Conservation (phyloP, 2,888 invertebrate species). For the Oscheius sp. region DNA sequence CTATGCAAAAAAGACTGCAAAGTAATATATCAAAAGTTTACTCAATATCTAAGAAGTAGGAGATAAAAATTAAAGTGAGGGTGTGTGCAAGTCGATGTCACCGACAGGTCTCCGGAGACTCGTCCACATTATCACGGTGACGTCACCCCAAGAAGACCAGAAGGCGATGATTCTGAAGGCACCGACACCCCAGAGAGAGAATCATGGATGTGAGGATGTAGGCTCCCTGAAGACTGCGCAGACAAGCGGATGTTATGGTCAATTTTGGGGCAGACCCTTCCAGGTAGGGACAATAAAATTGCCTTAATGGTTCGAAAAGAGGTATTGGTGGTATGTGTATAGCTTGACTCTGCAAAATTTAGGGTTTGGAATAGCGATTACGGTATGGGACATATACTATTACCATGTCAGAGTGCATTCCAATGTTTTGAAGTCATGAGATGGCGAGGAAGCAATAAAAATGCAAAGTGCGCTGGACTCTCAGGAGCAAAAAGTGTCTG, state of each 20-base stretch:
- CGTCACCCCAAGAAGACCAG: constrained; percentile 32
- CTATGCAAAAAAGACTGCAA: background rate
- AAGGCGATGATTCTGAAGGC: constrained; percentile 23
- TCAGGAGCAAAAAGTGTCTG: background rate
- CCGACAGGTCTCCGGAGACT: constrained; percentile 25
- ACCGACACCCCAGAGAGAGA: constrained; percentile 19
- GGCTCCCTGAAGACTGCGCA: constrained; percentile 1
- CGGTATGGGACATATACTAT: no score
- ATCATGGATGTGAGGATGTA: background rate
- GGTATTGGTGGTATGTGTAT: no score
- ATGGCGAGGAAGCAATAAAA: constrained; percentile 3
- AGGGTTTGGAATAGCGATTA: no score
- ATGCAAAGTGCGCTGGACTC: background rate
- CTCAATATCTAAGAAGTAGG: constrained; percentile 4
- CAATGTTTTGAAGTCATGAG: no score
- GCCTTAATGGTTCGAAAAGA: no score
- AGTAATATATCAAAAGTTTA: constrained; percentile 15
- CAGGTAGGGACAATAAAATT: no score
- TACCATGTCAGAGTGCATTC: no score
- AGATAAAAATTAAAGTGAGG: constrained; percentile 27
- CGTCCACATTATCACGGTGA: constrained; percentile 36
- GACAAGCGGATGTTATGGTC: background rate
- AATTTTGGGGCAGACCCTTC: no score
- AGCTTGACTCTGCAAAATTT: no score
- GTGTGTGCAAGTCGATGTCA: constrained; percentile 31